Conservation (phyloP, 2,888 invertebrate species). For the Platynereis dumerilii region DNA sequence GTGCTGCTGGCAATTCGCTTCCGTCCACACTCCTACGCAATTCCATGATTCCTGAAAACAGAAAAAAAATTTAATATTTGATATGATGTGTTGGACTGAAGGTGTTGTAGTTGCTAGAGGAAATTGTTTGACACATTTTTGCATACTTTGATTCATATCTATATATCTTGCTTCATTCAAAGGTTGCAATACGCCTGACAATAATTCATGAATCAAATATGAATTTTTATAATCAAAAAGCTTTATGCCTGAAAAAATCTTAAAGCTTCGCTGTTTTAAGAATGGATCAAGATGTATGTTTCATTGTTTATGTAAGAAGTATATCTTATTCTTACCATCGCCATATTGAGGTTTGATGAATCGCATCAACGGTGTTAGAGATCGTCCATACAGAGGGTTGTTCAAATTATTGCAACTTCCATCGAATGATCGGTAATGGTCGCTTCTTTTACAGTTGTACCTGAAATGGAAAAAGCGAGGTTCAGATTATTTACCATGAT, state of each 20-base stretch:
- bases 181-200: too few species aligned
- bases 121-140: too few species aligned
- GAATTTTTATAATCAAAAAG: too few species aligned
- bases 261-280: too few species aligned
- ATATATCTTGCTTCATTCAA: too few species aligned
- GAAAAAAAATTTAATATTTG: background rate
- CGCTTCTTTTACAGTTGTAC: background rate
- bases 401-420: slow-evolving; percentile 32
- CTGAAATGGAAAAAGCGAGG: background rate
- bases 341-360: slow-evolving; percentile 22
- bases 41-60: slow-evolving; percentile 20
- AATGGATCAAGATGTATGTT: too few species aligned
- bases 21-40: slow-evolving; percentile 22
- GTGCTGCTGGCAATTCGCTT: slow-evolving; percentile 18
- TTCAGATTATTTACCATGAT: too few species aligned
- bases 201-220: too few species aligned
- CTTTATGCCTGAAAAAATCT: background rate
- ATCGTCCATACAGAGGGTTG: slow-evolving; percentile 22
- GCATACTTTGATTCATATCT: too few species aligned
- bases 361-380: slow-evolving; percentile 29
- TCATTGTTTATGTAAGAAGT: too few species aligned
- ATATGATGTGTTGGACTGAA: too few species aligned
- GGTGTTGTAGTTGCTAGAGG: too few species aligned
- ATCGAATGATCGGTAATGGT: slow-evolving; percentile 24
- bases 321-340: slow-evolving; percentile 29